Evolutionary conservation across 92 coral and sea anemone genomes (phyloP).

Genomic region (Zoanthus gigantus): DNA sequence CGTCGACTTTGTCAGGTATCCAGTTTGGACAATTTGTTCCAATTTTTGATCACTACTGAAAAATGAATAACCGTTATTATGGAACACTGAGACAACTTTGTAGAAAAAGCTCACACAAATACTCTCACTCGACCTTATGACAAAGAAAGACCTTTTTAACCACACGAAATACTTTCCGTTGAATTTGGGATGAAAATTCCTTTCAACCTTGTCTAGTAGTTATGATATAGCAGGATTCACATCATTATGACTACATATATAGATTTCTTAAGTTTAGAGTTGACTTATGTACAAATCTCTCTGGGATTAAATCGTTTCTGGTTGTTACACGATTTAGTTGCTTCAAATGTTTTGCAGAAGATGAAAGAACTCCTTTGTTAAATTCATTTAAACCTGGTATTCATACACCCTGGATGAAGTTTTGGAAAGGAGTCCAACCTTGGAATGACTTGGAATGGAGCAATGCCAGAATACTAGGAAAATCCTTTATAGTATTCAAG

Average conservation of each 20-base stretch:
- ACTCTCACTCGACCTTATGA: too few relatives aligned
- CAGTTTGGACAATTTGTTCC: background rate
- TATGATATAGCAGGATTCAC: too few relatives aligned
- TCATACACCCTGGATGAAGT: conserved; percentile 60
- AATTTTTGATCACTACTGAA: background rate
- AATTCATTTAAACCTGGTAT: background rate
- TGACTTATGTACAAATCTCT: background rate
- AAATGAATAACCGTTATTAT: too few relatives aligned
- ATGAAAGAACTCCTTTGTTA: conserved; percentile 65
- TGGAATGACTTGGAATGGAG: conserved; percentile 68
- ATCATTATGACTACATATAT: too few relatives aligned
- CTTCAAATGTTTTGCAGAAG: conserved; percentile 15
- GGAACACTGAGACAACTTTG: too few relatives aligned
- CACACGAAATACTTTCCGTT: too few relatives aligned
- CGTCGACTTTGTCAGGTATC: conserved; percentile 10
- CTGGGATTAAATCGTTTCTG: background rate
- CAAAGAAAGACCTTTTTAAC: too few relatives aligned
- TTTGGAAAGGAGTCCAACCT: conserved; percentile 71
- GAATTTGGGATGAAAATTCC: too few relatives aligned
- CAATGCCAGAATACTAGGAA: conserved; percentile 62
- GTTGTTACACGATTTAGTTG: background rate
- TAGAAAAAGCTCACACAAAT: too few relatives aligned
- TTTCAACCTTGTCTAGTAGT: too few relatives aligned
- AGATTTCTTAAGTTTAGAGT: too few relatives aligned
- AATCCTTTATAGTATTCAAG: conserved; percentile 74